A percentile compares a stretch with the other conserved stretches of the same genome.
Evolutionary conservation across 2,113 vertebrate species (phyloP).

Genomic region (human): DNA sequence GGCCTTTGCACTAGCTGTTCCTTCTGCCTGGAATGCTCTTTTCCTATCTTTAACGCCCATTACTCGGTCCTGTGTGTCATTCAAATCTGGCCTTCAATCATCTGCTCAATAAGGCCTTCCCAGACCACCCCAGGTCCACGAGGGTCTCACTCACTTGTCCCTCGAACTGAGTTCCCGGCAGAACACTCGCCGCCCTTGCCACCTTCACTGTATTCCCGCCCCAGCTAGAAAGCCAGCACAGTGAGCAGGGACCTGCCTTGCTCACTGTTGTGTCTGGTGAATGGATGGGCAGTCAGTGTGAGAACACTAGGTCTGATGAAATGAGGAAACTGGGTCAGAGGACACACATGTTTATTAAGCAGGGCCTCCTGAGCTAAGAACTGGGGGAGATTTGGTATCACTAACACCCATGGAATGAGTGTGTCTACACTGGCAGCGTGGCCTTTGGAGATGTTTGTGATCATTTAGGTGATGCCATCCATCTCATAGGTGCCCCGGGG

Average conservation of each 20-base stretch:
- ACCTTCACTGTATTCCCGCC: accelerated
- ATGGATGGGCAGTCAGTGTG: accelerated
- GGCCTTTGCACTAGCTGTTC: not conserved
- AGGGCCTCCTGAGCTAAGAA: accelerated
- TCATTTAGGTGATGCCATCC: accelerated
- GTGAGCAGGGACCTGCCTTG: not conserved
- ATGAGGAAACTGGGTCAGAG: accelerated
- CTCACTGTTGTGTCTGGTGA: accelerated
- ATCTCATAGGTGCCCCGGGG: accelerated
- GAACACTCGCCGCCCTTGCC: accelerated
- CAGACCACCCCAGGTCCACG: too few species aligned
- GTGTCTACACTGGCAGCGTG: not conserved
- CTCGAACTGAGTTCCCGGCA: accelerated
- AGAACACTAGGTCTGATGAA: not conserved
- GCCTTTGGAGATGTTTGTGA: not conserved
- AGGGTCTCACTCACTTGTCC: accelerated
- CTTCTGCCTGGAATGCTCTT: too few species aligned
- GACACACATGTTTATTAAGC: accelerated
- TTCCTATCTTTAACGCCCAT: accelerated
- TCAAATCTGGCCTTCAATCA: not conserved
- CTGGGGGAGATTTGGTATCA: not conserved
- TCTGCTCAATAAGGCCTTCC: not conserved
- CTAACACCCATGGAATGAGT: accelerated
- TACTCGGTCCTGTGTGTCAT: too few species aligned
- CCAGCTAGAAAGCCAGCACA: accelerated